Percentiles rank a stretch among this genome's conserved stretches.
These are phyloP conservation scores for Guaruba guarouba DNA, from an alignment of 2,113 vertebrate species.

Conservation along the genomic window DNA sequence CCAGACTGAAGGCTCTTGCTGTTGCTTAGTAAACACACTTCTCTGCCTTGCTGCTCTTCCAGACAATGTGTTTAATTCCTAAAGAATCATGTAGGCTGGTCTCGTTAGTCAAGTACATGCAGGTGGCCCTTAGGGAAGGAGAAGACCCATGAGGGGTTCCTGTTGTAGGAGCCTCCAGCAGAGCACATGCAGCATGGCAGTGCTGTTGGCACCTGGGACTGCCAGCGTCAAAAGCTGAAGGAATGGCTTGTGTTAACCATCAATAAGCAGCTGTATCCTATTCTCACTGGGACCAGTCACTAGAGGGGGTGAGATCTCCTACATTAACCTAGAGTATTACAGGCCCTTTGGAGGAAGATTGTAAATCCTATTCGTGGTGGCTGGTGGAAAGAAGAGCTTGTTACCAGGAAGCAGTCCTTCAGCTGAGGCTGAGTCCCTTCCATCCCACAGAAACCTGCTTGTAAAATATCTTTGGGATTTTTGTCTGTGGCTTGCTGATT, in stretches of 20 bases:
- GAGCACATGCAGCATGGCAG: not conserved
- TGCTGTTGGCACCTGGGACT: accelerated
- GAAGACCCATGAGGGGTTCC: not conserved
- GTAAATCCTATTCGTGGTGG: not conserved
- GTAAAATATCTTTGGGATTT: not conserved
- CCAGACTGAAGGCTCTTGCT: not conserved
- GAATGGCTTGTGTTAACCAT: not conserved
- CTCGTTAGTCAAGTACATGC: accelerated
- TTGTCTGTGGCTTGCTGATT: not conserved
- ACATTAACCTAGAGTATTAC: not conserved
- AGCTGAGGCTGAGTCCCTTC: not conserved
- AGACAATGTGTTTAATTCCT: not conserved
- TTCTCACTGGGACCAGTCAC: not conserved
- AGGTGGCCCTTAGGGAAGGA: not conserved
- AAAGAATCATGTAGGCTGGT: accelerated
- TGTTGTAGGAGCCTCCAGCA: not conserved
- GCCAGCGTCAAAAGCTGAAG: not conserved
- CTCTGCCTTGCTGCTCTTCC: not conserved
- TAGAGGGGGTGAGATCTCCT: not conserved
- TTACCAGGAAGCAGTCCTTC: not conserved
- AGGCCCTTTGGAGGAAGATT: not conserved
- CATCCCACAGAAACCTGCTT: not conserved
- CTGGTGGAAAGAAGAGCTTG: not conserved
- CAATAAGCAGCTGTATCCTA: not conserved
- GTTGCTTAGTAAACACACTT: not conserved